Conservation (phyloP, 1,140 invertebrate species). For the Caenorhabditis tropicalis region DNA sequence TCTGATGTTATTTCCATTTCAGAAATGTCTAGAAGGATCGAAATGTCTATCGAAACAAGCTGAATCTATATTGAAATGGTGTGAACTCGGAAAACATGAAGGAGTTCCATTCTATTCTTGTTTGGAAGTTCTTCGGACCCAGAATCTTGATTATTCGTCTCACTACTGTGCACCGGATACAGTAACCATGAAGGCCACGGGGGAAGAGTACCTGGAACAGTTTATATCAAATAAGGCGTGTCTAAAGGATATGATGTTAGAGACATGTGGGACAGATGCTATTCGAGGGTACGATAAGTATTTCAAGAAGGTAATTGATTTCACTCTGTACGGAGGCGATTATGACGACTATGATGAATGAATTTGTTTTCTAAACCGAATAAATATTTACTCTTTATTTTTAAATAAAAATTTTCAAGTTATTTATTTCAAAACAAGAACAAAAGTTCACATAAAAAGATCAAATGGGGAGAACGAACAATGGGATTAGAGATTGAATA, state of each 20-base stretch:
- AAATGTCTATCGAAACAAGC: background rate
- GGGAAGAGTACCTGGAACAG: too few relatives aligned
- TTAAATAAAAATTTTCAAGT: too few relatives aligned
- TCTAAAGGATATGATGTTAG: background rate
- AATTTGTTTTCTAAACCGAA: background rate
- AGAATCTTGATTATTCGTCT: background rate
- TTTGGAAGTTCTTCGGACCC: background rate
- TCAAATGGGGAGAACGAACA: too few relatives aligned
- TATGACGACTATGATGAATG: background rate
- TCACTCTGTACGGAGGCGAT: too few relatives aligned
- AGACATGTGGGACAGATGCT: background rate
- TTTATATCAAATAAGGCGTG: background rate
- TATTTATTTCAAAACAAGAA: too few relatives aligned
- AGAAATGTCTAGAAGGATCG: background rate
- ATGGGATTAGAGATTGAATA: too few relatives aligned
- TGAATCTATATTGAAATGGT: background rate
- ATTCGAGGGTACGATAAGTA: background rate
- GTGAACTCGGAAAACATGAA: background rate
- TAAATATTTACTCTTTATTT: too few relatives aligned
- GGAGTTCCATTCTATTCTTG: background rate
- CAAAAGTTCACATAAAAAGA: too few relatives aligned
- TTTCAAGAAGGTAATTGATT: background rate
- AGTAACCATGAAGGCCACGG: background rate
- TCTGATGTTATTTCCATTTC: background rate
- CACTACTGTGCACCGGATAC: background rate